Evolutionary conservation across 2,113 vertebrate species (phyloP).

Genomic region (Anoura caudifer): DNA sequence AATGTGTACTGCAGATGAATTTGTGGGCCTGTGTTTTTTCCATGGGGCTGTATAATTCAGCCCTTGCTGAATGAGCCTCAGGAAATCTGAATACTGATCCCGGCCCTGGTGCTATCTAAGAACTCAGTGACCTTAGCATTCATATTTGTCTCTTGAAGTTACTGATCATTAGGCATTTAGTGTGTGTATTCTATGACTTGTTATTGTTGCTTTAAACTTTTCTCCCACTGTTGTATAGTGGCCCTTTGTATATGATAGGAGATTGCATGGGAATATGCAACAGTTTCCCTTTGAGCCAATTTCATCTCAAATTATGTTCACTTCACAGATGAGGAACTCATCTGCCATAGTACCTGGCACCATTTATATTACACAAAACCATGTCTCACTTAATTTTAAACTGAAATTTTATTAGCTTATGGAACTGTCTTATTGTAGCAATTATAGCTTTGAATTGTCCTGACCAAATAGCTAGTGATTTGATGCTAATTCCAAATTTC

Average conservation of each 20-base stretch:
- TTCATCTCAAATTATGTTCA: not conserved
- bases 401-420: not conserved
- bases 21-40: not conserved
- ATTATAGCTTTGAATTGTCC: not conserved
- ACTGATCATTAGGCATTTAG: not conserved
- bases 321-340: not conserved
- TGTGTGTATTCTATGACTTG: not conserved
- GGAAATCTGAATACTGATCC: not conserved
- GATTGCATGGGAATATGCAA: not conserved
- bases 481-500: not conserved
- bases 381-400: constrained; percentile 2
- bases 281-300: not conserved
- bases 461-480: not conserved
- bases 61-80: not conserved
- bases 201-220: not conserved
- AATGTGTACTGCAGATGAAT: not conserved
- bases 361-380: not conserved
- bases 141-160: not conserved
- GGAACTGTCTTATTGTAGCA: not conserved
- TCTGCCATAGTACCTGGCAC: not conserved
- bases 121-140: not conserved
- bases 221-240: not conserved
- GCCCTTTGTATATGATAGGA: not conserved
- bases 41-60: not conserved
- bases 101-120: not conserved